A percentile compares a stretch with the other conserved stretches of the same genome.
phyloP scores from a whole-genome alignment of 2,113 vertebrate species.

The Myrmecophaga tridactyla region DNA sequence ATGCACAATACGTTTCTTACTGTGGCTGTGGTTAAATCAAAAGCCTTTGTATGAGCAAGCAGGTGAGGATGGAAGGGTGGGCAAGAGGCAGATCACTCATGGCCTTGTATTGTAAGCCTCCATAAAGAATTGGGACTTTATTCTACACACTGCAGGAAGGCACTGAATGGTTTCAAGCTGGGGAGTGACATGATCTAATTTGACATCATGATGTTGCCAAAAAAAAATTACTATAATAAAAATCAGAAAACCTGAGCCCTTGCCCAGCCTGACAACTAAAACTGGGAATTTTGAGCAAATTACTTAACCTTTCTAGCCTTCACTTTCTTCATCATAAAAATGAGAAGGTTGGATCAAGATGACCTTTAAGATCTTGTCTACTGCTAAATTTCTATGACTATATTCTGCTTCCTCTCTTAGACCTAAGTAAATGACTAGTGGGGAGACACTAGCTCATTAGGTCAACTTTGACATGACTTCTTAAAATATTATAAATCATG shows the following conservation, averaged over 20 bases:
- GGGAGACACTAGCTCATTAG: background rate
- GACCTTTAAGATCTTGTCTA: conserved; percentile 20
- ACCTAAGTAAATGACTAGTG: background rate
- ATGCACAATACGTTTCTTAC: background rate
- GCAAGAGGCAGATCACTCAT: background rate
- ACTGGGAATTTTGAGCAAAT: background rate
- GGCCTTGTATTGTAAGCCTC: background rate
- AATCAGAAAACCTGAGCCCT: conserved; percentile 16
- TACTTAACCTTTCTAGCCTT: background rate
- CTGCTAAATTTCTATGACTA: background rate
- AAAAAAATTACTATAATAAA: conserved; percentile 30
- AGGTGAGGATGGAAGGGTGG: background rate
- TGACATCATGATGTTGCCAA: background rate
- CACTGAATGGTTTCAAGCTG: background rate
- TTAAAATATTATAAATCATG: background rate
- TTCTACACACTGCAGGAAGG: background rate
- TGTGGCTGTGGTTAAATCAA: background rate
- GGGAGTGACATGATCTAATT: conserved; percentile 14
- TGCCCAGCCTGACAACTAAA: background rate
- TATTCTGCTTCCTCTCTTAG: conserved; percentile 12
- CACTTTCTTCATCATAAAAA: conserved; percentile 50
- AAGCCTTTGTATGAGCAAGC: background rate
- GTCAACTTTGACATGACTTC: background rate
- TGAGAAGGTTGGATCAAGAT: background rate
- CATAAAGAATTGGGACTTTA: background rate